phyloP scores from a whole-genome alignment of 1,140 invertebrate genomes.

The Drosophila bocqueti region DNA sequence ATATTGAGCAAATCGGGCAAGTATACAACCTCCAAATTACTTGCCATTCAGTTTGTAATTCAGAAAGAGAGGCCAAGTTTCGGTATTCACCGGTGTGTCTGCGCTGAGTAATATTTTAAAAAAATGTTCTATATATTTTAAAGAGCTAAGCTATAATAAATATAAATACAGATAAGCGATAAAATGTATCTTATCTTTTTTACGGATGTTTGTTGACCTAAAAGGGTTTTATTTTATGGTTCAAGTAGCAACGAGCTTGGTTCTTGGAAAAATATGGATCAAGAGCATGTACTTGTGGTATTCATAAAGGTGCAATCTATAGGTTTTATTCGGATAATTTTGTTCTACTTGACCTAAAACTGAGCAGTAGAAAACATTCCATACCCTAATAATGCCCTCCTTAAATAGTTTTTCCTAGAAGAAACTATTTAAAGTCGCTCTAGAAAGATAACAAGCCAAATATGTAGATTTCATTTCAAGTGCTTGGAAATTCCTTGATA shows the following conservation, averaged over 20 bases:
- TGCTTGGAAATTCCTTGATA: not conserved
- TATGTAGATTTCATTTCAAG: slow-evolving; percentile 3
- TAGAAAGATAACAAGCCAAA: not conserved
- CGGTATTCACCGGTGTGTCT: not conserved
- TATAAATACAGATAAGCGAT: not conserved
- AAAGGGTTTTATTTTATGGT: not conserved
- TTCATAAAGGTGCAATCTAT: not conserved
- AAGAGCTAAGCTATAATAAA: not conserved
- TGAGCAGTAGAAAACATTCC: not conserved
- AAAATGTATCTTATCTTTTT: not conserved
- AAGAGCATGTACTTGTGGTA: too few relatives aligned
- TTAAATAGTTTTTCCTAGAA: not conserved
- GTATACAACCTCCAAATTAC: slow-evolving; percentile 2
- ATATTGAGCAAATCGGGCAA: slow-evolving; percentile 5
- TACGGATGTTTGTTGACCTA: not conserved
- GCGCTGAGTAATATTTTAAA: not conserved
- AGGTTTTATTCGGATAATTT: not conserved
- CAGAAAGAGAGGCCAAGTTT: too few relatives aligned
- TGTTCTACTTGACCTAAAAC: not conserved
- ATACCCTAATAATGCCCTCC: not conserved
- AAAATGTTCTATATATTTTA: not conserved
- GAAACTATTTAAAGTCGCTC: not conserved
- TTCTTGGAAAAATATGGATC: not conserved
- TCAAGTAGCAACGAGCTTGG: too few relatives aligned
- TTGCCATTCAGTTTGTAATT: slow-evolving; percentile 1